Evolutionary conservation across 2,113 vertebrate genomes (phyloP).

Genomic region (Leptocoma aspasia): DNA sequence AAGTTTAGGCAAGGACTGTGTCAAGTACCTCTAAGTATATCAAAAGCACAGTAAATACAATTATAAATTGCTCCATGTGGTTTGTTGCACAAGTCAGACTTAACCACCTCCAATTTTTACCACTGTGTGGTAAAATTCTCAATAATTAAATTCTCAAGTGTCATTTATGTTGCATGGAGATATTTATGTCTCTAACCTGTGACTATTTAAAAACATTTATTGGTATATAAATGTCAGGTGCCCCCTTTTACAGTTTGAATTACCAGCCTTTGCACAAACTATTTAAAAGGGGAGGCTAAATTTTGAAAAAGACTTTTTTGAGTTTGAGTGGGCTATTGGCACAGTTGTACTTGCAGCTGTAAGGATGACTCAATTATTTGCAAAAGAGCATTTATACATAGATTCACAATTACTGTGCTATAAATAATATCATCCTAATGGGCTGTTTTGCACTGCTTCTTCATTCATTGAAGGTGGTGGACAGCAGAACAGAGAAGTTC

Average conservation of each 20-base stretch:
- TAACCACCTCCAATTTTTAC: neutral
- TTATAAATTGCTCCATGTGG: neutral
- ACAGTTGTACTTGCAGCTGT: conserved; percentile 3
- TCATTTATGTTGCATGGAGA: neutral
- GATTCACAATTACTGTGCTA: neutral
- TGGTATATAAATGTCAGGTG: neutral
- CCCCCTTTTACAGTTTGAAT: neutral
- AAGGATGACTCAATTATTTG: conserved; percentile 25
- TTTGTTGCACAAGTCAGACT: conserved; percentile 18
- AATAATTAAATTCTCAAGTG: neutral
- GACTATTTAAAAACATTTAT: neutral
- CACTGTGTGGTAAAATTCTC: too few relatives aligned
- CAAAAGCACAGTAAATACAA: neutral
- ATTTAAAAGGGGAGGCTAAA: neutral
- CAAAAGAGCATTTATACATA: neutral
- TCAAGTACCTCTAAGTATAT: neutral
- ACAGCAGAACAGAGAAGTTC: neutral
- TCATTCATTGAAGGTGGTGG: neutral
- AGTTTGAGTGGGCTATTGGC: neutral
- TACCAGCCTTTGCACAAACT: neutral
- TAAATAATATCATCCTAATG: neutral
- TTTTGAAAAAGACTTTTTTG: neutral
- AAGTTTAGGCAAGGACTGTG: conserved; percentile 23
- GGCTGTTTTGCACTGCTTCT: neutral
- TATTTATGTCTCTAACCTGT: neutral